Conservation (phyloP, 2,888 invertebrate species). For the Dioctria rufipes region DNA sequence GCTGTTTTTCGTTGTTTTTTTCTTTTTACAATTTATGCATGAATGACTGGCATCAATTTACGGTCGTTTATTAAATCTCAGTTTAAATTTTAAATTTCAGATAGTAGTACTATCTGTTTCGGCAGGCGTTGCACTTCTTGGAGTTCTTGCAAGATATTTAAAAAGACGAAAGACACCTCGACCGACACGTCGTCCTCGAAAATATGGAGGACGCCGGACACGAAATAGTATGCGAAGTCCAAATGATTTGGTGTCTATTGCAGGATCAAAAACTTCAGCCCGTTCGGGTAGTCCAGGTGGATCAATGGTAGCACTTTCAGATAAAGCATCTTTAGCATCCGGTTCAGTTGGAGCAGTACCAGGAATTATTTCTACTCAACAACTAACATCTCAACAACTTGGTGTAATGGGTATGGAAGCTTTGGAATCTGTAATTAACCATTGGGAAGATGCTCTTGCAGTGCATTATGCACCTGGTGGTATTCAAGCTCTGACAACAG, state of each 20-base stretch:
- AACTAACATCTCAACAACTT: conserved; percentile 87
- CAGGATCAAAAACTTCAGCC: conserved; percentile 77
- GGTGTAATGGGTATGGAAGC: conserved; percentile 96
- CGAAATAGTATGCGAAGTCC: conserved; percentile 78
- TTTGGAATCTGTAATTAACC: conserved; percentile 90
- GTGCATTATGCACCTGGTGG: conserved; percentile 77
- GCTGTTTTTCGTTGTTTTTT: too few relatives aligned
- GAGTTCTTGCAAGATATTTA: conserved; percentile 85
- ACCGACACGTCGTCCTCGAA: conserved; percentile 73
- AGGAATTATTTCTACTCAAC: conserved; percentile 72
- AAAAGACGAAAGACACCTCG: conserved; percentile 80
- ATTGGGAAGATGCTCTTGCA: conserved; percentile 95
- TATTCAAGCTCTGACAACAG: conserved; percentile 78
- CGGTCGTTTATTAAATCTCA: neutral
- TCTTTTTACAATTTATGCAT: too few relatives aligned
- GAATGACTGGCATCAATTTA: too few relatives aligned
- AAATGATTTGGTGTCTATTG: conserved; percentile 79
- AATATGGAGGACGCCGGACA: conserved; percentile 74
- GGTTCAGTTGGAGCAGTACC: conserved; percentile 75
- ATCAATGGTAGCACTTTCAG: conserved; percentile 76
- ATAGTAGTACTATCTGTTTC: conserved; percentile 72
- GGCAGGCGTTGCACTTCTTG: conserved; percentile 85
- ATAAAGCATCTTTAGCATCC: conserved; percentile 79
- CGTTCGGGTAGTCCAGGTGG: conserved; percentile 76
- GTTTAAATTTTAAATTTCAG: conserved; percentile 61